Conservation (phyloP, 2,797 vertebrate genomes). For the Phylloscopus collybita region DNA sequence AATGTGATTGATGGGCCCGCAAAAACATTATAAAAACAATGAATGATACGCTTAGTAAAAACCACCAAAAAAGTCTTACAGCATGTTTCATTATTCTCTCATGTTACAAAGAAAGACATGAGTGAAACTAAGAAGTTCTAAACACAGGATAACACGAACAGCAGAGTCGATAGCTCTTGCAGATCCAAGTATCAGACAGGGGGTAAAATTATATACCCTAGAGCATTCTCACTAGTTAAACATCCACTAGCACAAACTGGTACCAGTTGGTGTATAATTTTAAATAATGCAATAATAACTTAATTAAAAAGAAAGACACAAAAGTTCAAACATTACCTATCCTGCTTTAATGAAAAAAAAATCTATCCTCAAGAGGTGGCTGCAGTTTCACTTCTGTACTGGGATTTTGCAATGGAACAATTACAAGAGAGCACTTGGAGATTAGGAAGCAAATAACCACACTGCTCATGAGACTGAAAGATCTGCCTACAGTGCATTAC, state of each 20-base stretch:
- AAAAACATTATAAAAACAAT: neutral
- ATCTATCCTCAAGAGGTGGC: neutral
- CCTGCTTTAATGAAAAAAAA: neutral
- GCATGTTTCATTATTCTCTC: neutral
- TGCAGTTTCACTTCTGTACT: neutral
- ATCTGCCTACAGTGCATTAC: neutral
- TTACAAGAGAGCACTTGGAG: neutral
- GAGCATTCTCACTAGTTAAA: neutral
- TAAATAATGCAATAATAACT: neutral
- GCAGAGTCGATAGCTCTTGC: neutral
- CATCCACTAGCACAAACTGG: neutral
- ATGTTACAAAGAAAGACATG: neutral
- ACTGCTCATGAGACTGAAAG: neutral
- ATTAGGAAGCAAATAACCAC: neutral
- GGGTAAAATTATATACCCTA: neutral
- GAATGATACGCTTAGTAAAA: neutral
- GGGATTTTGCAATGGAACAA: neutral
- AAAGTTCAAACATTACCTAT: neutral
- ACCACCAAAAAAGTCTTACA: neutral
- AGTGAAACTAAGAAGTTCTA: neutral
- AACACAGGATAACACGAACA: neutral
- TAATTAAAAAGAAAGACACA: neutral
- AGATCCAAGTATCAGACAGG: neutral
- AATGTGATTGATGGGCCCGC: slow-evolving; percentile 1
- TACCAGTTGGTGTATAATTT: neutral